Evolutionary conservation across 2,888 invertebrate genomes (phyloP).

Genomic region (Eupithecia inturbata): DNA sequence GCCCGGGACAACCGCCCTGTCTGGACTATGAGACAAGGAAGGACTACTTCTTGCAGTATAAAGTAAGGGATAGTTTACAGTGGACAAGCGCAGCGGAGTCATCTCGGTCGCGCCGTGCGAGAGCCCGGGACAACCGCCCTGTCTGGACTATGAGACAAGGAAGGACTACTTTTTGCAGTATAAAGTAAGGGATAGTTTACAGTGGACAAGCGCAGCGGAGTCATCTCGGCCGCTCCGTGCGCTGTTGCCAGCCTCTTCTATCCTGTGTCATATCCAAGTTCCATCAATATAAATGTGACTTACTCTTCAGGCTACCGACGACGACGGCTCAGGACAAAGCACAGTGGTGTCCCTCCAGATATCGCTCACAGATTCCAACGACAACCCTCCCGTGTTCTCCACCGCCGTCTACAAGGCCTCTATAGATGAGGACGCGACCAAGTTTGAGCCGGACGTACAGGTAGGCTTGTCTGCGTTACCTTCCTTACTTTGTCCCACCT

Average conservation of each 20-base stretch:
- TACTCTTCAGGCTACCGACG: constrained; percentile 90
- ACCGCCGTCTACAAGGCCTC: constrained; percentile 90
- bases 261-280: background rate
- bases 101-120: constrained; percentile 91
- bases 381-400: constrained; percentile 93
- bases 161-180: constrained; percentile 92
- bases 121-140: constrained; percentile 87
- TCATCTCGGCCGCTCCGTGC: background rate
- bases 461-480: constrained; percentile 42
- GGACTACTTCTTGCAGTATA: constrained; percentile 92
- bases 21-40: constrained; percentile 93
- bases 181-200: constrained; percentile 76
- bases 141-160: constrained; percentile 93
- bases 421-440: constrained; percentile 93
- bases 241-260: background rate
- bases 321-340: constrained; percentile 91
- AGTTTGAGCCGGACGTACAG: constrained; percentile 90
- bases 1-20: constrained; percentile 88
- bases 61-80: constrained; percentile 68
- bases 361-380: constrained; percentile 92
- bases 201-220: background rate
- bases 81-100: constrained; percentile 87
- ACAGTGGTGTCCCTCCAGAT: constrained; percentile 92
- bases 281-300: background rate
- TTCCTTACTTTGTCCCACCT: background rate